Evolutionary conservation across 2,888 invertebrate species (phyloP).

Genomic region (Minunthozetes semirufus): DNA sequence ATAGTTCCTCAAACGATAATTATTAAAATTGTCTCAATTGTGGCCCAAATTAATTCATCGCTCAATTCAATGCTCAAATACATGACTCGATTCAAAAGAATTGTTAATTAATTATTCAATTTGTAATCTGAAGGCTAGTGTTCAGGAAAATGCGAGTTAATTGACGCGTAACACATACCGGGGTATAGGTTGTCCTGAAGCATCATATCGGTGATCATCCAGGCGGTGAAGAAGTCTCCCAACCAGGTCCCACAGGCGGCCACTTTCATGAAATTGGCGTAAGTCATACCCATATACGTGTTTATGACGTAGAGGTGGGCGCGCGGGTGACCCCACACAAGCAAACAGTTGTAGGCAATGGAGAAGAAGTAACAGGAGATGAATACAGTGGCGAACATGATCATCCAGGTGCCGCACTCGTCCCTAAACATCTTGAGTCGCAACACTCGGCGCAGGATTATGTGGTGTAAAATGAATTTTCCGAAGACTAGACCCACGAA

Average conservation of each 20-base stretch:
- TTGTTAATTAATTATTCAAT: no score
- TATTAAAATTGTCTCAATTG: no score
- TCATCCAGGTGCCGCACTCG: constrained; percentile 54
- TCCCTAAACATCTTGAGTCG: constrained; percentile 53
- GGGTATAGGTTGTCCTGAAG: constrained; percentile 54
- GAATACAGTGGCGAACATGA: constrained; percentile 52
- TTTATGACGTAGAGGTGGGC: constrained; percentile 48
- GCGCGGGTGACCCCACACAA: constrained; percentile 48
- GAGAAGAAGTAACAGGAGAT: constrained; percentile 52
- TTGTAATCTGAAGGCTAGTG: no score
- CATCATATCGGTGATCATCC: constrained; percentile 55
- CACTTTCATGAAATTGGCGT: constrained; percentile 52
- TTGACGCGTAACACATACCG: constrained; percentile 10
- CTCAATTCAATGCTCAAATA: no score
- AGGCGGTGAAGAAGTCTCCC: constrained; percentile 54
- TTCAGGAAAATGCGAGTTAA: no score
- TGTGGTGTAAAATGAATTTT: constrained; percentile 51
- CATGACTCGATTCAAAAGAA: no score
- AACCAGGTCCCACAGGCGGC: constrained; percentile 54
- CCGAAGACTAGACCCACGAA: constrained; percentile 51
- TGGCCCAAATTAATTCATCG: no score
- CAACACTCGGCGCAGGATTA: constrained; percentile 49
- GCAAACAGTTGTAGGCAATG: constrained; percentile 51
- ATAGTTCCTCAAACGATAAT: no score
- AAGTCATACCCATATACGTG: constrained; percentile 50